These are phyloP conservation scores for Pandemis heparana DNA, from an alignment of 2,888 invertebrate species.

Conservation along the genomic window DNA sequence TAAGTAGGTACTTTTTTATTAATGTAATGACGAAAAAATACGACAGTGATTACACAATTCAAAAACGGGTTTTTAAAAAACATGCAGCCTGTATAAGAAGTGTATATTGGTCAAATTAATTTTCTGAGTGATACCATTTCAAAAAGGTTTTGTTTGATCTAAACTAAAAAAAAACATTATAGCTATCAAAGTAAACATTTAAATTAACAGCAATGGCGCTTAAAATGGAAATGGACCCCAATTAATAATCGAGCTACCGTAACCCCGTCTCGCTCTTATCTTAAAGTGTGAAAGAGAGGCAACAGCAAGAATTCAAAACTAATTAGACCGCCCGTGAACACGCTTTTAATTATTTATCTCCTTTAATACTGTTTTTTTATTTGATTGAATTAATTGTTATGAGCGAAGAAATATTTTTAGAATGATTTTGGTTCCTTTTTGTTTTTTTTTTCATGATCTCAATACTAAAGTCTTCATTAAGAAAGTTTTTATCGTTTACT, in stretches of 20 bases:
- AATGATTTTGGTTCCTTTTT: neutral
- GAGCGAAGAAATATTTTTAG: slow-evolving; percentile 6
- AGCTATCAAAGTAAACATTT: slow-evolving; percentile 34
- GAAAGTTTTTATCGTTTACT: neutral
- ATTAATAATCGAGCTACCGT: slow-evolving; percentile 59
- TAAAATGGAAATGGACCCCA: slow-evolving; percentile 54
- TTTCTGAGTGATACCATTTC: neutral
- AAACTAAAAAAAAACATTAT: neutral
- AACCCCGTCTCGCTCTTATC: slow-evolving; percentile 47
- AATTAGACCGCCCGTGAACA: slow-evolving; percentile 69
- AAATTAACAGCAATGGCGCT: slow-evolving; percentile 55
- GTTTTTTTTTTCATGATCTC: neutral
- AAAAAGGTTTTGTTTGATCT: neutral
- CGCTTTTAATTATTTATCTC: slow-evolving; percentile 51
- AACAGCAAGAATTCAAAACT: slow-evolving; percentile 51
- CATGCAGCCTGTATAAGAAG: neutral
- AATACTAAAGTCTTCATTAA: slow-evolving; percentile 6
- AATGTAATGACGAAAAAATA: too few relatives aligned
- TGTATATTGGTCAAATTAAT: neutral
- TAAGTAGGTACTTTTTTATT: too few relatives aligned
- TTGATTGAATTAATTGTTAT: slow-evolving; percentile 33
- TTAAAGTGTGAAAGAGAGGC: slow-evolving; percentile 43
- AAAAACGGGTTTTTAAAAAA: neutral
- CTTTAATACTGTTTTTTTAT: slow-evolving; percentile 14
- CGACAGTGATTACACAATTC: too few relatives aligned